phyloP scores from a whole-genome alignment of 1,140 invertebrate species.

The Nymphalis io region DNA sequence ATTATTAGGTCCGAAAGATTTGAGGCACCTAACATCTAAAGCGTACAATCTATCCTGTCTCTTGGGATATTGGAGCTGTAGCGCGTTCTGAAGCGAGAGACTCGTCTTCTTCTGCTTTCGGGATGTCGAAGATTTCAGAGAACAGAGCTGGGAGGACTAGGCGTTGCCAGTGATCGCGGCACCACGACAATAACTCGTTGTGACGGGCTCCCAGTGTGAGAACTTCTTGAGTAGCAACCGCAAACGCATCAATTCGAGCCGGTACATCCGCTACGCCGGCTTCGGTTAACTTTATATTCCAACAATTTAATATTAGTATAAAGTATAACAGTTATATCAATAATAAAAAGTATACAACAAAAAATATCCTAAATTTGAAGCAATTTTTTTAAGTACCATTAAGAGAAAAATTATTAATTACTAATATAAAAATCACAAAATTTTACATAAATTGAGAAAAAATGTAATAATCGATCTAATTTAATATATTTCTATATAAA shows the following conservation, averaged over 20 bases:
- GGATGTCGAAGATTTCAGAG: conserved; percentile 98
- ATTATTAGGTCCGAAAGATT: conserved; percentile 9
- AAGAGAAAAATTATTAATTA: too few species aligned
- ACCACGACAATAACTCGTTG: conserved; percentile 93
- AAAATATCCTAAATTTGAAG: too few species aligned
- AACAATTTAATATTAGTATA: not conserved
- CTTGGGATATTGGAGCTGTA: conserved; percentile 19
- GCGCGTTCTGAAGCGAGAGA: conserved; percentile 22
- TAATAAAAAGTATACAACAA: too few species aligned
- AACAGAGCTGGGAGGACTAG: conserved; percentile 94
- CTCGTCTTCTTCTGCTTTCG: conserved; percentile 79
- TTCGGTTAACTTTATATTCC: conserved; percentile 26
- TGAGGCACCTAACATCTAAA: conserved; percentile 25
- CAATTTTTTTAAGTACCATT: too few species aligned
- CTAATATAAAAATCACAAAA: too few species aligned
- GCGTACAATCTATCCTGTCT: conserved; percentile 22
- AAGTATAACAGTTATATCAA: too few species aligned
- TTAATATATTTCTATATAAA: too few species aligned
- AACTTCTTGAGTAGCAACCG: conserved; percentile 90
- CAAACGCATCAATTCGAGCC: conserved; percentile 85
- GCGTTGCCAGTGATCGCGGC: conserved; percentile 92
- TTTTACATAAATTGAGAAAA: too few species aligned
- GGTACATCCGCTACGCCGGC: conserved; percentile 49
- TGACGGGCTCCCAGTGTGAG: conserved; percentile 91
- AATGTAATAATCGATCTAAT: too few species aligned